Evolutionary conservation across 2,797 vertebrate genomes (phyloP), one percentile per base, ranked within the genome.

Genomic region (Sebastes diaconus): DNA sequence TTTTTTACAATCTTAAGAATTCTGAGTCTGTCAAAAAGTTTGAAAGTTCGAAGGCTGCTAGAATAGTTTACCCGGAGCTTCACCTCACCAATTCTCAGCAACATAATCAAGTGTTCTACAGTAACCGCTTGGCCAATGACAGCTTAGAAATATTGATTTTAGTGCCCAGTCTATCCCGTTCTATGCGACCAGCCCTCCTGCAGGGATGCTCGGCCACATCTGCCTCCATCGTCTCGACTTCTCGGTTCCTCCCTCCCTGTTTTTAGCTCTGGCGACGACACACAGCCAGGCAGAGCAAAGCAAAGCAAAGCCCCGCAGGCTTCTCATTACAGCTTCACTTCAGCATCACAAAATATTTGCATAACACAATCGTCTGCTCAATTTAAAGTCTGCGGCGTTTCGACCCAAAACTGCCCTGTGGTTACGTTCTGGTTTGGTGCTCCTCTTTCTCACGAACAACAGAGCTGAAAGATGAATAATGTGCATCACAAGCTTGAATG

Each of bases 331-430:
- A 86, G 34, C 66, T 61, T 79, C 68, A 29, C 82, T 79, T 80
- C 65, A 69, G 27, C 72, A 54, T 70, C 55, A 42, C 30, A 68
- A 73, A 88, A 84, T 75, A 81, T 90, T 90, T 85, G 85, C 86
- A 85, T 63, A 87, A 79, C 76, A 85, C 60, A 86, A 79, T 88
- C 67, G 77, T 84, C 73, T 68, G 75, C 85, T 90, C 73, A 68
- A 42, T 86, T 89, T 81, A 54, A 81, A 81, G 84, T 82, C 83
- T 74, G 81, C 12, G 46, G 83, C 13, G 3, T 71, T 80, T 60
- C 0, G 29, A 79, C 80, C 77, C 13, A 42, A 66, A 79, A 86
- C 7, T 30, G 58, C 68, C 73, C 55, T 1, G 30, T 4, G 65
- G 84, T 84, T 57, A 55, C 13, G 67, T 34, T 84, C 52, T 84